Conservation (phyloP, 2,797 vertebrate species). For the Eurystomus glaucurus region DNA sequence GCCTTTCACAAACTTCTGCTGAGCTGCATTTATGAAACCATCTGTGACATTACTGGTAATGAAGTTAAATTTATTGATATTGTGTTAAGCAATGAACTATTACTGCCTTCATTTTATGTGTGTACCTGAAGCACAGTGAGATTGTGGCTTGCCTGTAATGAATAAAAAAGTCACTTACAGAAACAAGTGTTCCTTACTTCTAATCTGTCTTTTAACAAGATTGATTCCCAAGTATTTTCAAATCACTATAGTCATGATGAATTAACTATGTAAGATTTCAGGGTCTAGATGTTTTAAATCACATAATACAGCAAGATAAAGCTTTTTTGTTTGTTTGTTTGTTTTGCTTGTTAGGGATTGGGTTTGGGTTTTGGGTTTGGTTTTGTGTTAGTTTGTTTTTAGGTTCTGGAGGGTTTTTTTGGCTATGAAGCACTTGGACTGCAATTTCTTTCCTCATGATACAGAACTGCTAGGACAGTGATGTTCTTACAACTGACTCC, state of each 20-base stretch:
- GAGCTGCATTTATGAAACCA: not conserved
- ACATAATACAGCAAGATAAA: not conserved
- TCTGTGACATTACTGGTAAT: not conserved
- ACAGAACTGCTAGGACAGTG: not conserved
- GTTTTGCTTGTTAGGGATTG: not conserved
- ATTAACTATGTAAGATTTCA: not conserved
- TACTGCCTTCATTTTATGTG: not conserved
- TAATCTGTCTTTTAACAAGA: not conserved
- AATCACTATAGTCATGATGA: not conserved
- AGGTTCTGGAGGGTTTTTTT: not conserved
- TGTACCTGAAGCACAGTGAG: not conserved
- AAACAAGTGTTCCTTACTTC: not conserved
- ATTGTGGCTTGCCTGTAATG: not conserved
- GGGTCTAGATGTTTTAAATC: not conserved
- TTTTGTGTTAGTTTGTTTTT: not conserved
- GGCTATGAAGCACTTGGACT: not conserved
- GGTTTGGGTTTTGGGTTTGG: not conserved
- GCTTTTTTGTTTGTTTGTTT: not conserved
- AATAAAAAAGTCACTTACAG: not conserved
- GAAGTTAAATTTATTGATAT: not conserved
- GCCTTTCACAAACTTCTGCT: not conserved
- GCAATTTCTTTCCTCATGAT: not conserved
- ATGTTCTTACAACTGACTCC: not conserved
- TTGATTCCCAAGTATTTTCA: not conserved
- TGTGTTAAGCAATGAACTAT: not conserved